phyloP scores from a whole-genome alignment of 2,888 invertebrate species.

The Helobdella robusta region DNA sequence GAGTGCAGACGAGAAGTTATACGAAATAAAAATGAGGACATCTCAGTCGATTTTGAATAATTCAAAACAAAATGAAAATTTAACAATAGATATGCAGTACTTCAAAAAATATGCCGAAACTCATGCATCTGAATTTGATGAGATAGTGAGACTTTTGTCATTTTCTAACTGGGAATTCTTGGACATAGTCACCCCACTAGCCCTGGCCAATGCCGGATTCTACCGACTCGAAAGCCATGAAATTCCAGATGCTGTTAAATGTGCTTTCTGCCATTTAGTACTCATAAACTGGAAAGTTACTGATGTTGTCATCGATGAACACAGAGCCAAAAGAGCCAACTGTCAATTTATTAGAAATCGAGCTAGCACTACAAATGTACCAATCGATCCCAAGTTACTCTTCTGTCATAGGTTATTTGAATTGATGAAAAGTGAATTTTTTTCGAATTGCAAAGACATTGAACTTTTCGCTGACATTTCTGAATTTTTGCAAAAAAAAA shows the following conservation, averaged over 20 bases:
- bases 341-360: no score
- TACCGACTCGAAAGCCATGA: not conserved
- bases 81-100: no score
- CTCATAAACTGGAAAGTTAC: not conserved
- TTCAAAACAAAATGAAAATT: not conserved
- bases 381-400: no score
- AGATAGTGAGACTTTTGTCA: constrained; percentile 14
- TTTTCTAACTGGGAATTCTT: not conserved
- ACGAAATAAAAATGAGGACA: no score
- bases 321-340: not conserved
- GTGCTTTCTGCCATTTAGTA: not conserved
- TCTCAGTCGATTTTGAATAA: not conserved
- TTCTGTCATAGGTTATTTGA: no score
- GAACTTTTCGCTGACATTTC: no score
- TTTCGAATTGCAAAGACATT: no score
- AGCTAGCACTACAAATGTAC: no score
- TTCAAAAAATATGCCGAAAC: not conserved
- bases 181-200: not conserved
- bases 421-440: no score
- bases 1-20: no score
- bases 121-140: not conserved
- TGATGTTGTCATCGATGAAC: constrained; percentile 11
- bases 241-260: not conserved
- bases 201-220: constrained; percentile 20
- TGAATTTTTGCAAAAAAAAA: no score